A percentile compares a stretch with the other conserved stretches of the same genome.
phyloP scores from a whole-genome alignment of 2,888 invertebrate species.

The Phengaris alcon region DNA sequence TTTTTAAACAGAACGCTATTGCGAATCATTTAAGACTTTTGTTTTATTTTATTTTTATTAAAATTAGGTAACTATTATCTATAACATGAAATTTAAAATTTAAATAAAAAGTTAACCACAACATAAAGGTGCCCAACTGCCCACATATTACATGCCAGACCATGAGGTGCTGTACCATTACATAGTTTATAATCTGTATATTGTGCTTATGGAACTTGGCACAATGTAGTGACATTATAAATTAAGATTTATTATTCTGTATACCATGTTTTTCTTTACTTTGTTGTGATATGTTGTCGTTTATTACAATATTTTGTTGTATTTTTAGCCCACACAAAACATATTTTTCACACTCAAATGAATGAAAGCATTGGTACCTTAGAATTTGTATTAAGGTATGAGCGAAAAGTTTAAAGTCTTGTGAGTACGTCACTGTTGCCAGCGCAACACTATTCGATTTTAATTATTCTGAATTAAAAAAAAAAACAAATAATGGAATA shows the following conservation, averaged over 20 bases:
- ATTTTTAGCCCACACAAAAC: constrained; percentile 11
- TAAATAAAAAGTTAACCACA: neutral
- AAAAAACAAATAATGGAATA: neutral
- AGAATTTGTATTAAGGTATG: neutral
- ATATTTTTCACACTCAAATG: neutral
- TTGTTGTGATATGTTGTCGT: too few relatives aligned
- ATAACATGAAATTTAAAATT: too few relatives aligned
- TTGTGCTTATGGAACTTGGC: neutral
- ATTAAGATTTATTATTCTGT: too few relatives aligned
- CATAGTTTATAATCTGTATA: neutral
- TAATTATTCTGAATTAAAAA: too few relatives aligned
- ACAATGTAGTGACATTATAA: neutral
- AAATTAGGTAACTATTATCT: too few relatives aligned
- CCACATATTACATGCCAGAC: neutral
- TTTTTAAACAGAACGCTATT: too few relatives aligned
- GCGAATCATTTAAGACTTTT: too few relatives aligned
- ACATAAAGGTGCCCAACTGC: neutral
- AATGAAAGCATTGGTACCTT: neutral
- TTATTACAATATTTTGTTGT: neutral
- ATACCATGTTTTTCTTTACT: too few relatives aligned
- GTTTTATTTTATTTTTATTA: too few relatives aligned
- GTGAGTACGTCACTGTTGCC: neutral
- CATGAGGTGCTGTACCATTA: neutral
- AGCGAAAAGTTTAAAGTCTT: neutral
- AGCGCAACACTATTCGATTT: neutral